These are phyloP conservation scores for Camelus dromedarius DNA, from an alignment of 2,113 vertebrate species.

Conservation along the genomic window DNA sequence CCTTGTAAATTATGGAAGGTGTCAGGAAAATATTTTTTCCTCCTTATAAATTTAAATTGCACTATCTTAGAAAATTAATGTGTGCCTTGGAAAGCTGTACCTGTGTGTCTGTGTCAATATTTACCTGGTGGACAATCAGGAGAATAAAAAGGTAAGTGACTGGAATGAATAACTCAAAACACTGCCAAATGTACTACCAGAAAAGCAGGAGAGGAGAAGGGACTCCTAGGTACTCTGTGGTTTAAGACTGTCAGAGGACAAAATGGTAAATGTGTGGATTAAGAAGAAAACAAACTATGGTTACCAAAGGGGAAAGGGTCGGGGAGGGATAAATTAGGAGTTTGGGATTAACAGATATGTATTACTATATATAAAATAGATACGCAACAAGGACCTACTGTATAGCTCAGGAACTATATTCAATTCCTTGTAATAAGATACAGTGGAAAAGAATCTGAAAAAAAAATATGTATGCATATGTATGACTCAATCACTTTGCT, in stretches of 20 bases:
- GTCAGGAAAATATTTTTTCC: background rate
- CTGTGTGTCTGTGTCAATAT: background rate
- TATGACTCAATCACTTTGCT: too few species aligned
- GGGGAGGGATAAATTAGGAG: too few species aligned
- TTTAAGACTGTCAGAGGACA: background rate
- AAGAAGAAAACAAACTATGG: background rate
- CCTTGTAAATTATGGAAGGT: background rate
- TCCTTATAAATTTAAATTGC: constrained; percentile 13
- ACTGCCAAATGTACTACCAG: background rate
- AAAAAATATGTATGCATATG: too few species aligned
- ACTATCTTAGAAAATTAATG: background rate
- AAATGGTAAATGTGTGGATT: background rate
- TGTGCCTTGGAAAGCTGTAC: background rate
- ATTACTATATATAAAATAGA: too few species aligned
- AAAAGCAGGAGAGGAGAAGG: background rate
- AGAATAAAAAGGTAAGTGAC: background rate
- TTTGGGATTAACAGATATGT: too few species aligned
- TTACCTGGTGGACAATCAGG: constrained; percentile 15
- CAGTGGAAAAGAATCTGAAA: too few species aligned
- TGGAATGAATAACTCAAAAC: background rate
- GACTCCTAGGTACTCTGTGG: background rate
- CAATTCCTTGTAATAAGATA: too few species aligned
- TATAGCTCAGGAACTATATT: too few species aligned
- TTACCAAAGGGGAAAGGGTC: too few species aligned
- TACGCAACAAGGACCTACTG: too few species aligned